phyloP scores from a whole-genome alignment of 1,140 invertebrate species.

The Eupristina koningsbergeri region DNA sequence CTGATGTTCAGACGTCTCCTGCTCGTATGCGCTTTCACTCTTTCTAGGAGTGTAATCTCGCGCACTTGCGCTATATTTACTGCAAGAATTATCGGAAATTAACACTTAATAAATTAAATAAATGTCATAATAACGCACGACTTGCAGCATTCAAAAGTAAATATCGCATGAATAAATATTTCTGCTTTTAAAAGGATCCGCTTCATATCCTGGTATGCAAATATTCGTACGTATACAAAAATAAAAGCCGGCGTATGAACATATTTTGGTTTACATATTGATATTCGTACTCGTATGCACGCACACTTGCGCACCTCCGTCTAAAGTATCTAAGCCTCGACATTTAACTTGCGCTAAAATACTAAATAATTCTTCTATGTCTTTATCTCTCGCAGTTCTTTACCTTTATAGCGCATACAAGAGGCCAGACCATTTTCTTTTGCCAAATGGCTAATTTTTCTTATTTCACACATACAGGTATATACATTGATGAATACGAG shows the following conservation, averaged over 20 bases:
- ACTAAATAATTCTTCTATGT: not conserved
- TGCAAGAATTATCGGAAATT: constrained; percentile 70
- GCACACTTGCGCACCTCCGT: not conserved
- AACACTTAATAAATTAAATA: constrained; percentile 71
- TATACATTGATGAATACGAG: not conserved
- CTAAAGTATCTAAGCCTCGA: not conserved
- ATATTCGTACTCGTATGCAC: not conserved
- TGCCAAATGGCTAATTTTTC: constrained; percentile 17
- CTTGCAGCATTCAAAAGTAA: constrained; percentile 56
- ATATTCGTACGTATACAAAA: not conserved
- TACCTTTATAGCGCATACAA: not conserved
- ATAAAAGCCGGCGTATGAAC: not conserved
- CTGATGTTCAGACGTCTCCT: constrained; percentile 56
- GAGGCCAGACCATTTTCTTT: not conserved
- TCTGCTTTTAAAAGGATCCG: constrained; percentile 64
- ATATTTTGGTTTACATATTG: not conserved
- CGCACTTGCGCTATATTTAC: constrained; percentile 60
- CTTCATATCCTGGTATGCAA: constrained; percentile 24
- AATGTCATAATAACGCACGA: constrained; percentile 57
- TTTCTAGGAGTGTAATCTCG: constrained; percentile 48
- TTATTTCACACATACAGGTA: constrained; percentile 1
- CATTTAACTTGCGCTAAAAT: not conserved
- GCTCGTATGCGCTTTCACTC: not conserved
- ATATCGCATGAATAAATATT: constrained; percentile 71
- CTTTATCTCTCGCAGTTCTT: not conserved